phyloP scores from a whole-genome alignment of 2,888 invertebrate genomes.

The Cheilosia vernalis region DNA sequence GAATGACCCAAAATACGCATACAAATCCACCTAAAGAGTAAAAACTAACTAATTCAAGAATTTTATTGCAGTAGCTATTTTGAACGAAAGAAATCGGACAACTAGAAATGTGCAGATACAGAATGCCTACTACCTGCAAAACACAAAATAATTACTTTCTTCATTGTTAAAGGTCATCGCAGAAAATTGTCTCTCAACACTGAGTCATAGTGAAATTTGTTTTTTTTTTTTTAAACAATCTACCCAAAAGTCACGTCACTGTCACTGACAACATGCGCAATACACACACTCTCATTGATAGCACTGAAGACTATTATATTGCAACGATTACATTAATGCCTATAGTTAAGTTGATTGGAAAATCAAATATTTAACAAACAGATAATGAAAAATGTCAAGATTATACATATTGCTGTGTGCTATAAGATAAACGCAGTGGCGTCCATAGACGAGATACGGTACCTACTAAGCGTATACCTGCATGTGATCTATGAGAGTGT shows the following conservation, averaged over 20 bases:
- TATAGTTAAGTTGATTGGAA: slow-evolving; percentile 55
- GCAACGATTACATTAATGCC: slow-evolving; percentile 50
- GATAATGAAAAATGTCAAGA: slow-evolving; percentile 50
- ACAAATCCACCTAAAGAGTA: too few relatives aligned
- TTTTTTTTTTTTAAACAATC: not conserved
- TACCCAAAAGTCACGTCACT: slow-evolving; percentile 56
- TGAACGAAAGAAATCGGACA: too few relatives aligned
- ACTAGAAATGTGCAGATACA: too few relatives aligned
- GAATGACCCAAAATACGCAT: too few relatives aligned
- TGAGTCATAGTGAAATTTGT: not conserved
- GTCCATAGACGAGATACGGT: slow-evolving; percentile 4
- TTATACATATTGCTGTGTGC: slow-evolving; percentile 24
- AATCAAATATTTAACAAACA: slow-evolving; percentile 68
- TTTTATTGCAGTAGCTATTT: too few relatives aligned
- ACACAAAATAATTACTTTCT: too few relatives aligned
- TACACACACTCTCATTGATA: slow-evolving; percentile 40
- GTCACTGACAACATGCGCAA: slow-evolving; percentile 63
- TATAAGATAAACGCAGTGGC: slow-evolving; percentile 20
- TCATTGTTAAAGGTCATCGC: not conserved
- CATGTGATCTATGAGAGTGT: not conserved
- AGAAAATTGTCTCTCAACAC: not conserved
- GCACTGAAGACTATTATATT: slow-evolving; percentile 40
- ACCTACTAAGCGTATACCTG: not conserved
- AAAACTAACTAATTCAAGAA: too few relatives aligned
- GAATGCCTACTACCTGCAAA: too few relatives aligned